Percentiles rank a stretch among this genome's conserved stretches.
Evolutionary conservation across 2,888 invertebrate genomes (phyloP).

Genomic region (Tanytarsus gracilentus): DNA sequence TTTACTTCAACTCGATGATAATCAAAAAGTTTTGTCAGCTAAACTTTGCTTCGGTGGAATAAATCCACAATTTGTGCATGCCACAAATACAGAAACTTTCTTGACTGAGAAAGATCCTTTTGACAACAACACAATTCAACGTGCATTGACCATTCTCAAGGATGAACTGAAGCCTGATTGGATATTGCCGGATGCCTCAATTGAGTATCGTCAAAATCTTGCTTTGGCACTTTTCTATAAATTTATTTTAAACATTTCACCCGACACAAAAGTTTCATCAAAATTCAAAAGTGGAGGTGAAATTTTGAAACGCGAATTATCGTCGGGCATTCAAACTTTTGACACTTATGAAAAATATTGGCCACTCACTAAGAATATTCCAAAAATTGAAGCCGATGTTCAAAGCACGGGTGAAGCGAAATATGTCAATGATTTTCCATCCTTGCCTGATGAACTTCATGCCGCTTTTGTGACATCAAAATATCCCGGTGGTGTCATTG

Average conservation of each 20-base stretch:
- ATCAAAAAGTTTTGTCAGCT: constrained; percentile 42
- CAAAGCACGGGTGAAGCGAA: constrained; percentile 48
- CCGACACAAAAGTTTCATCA: constrained; percentile 33
- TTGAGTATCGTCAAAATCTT: constrained; percentile 51
- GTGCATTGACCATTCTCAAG: constrained; percentile 39
- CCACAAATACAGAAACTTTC: constrained; percentile 46
- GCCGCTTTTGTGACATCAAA: constrained; percentile 60
- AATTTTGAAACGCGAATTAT: constrained; percentile 47
- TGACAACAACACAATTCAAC: constrained; percentile 43
- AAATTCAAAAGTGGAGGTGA: constrained; percentile 44
- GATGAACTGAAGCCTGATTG: constrained; percentile 51
- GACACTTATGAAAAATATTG: constrained; percentile 51
- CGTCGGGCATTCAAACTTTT: constrained; percentile 52
- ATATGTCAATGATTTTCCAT: constrained; percentile 43
- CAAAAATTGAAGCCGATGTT: constrained; percentile 51
- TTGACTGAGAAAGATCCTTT: constrained; percentile 44
- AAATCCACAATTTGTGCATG: constrained; percentile 44
- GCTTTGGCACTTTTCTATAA: constrained; percentile 58
- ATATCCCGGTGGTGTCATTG: constrained; percentile 50
- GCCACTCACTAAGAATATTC: constrained; percentile 55
- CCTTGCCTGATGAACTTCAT: constrained; percentile 43
- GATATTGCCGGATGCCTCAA: constrained; percentile 51
- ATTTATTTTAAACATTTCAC: constrained; percentile 42
- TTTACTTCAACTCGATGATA: constrained; percentile 47
- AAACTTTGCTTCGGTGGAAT: constrained; percentile 55